Evolutionary conservation across 2,113 vertebrate genomes (phyloP).

Genomic region (Piprites chloris): DNA sequence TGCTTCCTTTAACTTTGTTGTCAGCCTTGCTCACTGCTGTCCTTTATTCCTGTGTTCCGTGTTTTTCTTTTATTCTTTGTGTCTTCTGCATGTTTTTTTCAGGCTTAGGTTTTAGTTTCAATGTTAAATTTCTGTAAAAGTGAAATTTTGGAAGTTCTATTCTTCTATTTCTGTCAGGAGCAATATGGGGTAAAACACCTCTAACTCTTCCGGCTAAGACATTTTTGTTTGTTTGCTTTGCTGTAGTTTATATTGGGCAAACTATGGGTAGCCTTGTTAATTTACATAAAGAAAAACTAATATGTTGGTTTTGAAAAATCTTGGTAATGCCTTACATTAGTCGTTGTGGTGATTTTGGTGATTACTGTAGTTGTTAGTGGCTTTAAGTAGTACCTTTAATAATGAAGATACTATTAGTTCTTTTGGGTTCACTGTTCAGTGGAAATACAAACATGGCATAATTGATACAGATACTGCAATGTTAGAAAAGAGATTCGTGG

Average conservation of each 20-base stretch:
- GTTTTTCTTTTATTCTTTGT: not conserved
- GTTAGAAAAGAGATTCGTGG: not conserved
- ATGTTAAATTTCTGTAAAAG: not conserved
- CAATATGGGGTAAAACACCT: fast-evolving
- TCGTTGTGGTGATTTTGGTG: not conserved
- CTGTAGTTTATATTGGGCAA: not conserved
- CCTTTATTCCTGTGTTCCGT: not conserved
- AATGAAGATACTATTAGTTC: not conserved
- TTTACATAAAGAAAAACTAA: not conserved
- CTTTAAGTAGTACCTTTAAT: not conserved
- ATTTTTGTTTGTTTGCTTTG: not conserved
- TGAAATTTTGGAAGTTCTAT: not conserved
- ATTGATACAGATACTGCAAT: not conserved
- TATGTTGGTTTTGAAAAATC: not conserved
- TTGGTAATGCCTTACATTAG: not conserved
- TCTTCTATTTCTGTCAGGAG: not conserved
- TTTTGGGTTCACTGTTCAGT: not conserved
- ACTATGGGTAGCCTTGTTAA: not conserved
- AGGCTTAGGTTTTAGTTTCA: not conserved
- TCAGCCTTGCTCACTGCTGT: not conserved
- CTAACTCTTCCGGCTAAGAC: not conserved
- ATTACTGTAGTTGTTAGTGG: not conserved
- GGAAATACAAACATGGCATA: not conserved
- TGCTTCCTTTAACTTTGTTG: not conserved
- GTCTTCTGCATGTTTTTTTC: not conserved